Evolutionary conservation across 2,113 vertebrate genomes (phyloP), one percentile per base, ranked within the genome.

Genomic region (Neotragus pygmaeus): DNA sequence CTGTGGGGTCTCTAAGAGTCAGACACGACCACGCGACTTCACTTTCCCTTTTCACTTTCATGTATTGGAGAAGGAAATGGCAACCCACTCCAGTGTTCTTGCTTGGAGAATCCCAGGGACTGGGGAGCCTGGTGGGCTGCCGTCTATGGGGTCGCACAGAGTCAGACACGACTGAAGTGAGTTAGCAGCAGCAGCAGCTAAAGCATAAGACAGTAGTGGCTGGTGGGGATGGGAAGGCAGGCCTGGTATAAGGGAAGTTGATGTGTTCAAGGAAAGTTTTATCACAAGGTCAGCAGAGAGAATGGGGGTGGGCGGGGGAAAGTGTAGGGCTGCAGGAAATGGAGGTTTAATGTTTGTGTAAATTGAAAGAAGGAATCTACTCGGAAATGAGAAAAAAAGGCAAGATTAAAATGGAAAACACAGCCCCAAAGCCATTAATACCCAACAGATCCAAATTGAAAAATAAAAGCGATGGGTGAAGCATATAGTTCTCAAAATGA

Each of bases 401-500:
- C 95, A 96, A 98, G 95, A 98, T 98, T 97, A 97, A 98, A 98
- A 97, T 87, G 93, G 94, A 90, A 98, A 97, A 95, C 97, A 98
- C 92, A 98, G 96, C 96, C 96, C 95, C 97, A 98, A 93, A 98
- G 97, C 97, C 97, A 97, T 98, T 98, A 98, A 98, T 98, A 98
- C 94, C 78, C 98, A 97, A 97, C 95, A 97, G 0, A 98, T 98
- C 98, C 98, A 98, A 98, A 97, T 96, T 98, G 95, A 98, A 98
- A 98, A 98, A 98, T 98, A 98, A 98, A 98, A 98, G 96, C 96
- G 30, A 96, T 97, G 97, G 97, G 93, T 94, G 97, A 98, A 98
- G 97, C 97, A 97, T 98, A 97, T 95, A 97, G 98, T 99, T 98
- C 98, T 97, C 98, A 98, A 98, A 98, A 98, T 98, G 98, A 98